Evolutionary conservation across 2,113 vertebrate genomes (phyloP), one percentile per base, ranked within the genome.

Genomic region (Abramis brama): DNA sequence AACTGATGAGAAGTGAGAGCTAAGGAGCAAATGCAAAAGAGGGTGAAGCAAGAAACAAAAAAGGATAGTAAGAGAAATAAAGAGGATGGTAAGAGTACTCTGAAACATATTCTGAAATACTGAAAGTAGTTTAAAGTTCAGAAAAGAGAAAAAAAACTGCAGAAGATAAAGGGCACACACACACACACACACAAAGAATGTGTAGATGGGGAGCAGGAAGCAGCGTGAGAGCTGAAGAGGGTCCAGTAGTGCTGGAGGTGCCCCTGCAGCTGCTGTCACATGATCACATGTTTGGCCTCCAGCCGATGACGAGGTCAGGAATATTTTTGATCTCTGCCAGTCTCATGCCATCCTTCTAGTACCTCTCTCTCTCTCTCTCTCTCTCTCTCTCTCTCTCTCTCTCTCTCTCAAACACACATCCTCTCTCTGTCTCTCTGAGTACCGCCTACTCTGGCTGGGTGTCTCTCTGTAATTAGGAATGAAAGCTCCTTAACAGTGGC

Each of bases 311-410:
- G 75, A 75, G 66, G 73, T 83, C 66, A 60, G 81, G 25, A 84
- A 76, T 88, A 88, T 88, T 80, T 88, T 57, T 66, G n/a, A 83
- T 88, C 82, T 75, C 45, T 75, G 82, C 68, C 52, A 62, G 15
- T 84, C 30, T 57, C 25, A 79, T 78, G 50, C 76, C 50, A 50
- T 70, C 25, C 62, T 82, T 6, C 59, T 55, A 19, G 21, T 47
- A 2, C 45, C 62, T 27, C 27, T 27, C 27, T 27, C 27, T 27
- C 27, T 27, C 27, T 27, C 27, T 27, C 27, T 27, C 27, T 27
- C 27, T 27, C 27, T 27, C 27, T 27, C 27, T 27, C 27, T 27
- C 27, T 27, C 27, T 27, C 27, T 27, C 27, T 27, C 27, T 30
- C 62, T 52, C 60, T 82, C 78, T 7, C 33, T 64, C 30, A 47